These are phyloP conservation scores for Acrossocheilus fasciatus DNA, from an alignment of 2,797 vertebrate genomes.

Conservation along the genomic window DNA sequence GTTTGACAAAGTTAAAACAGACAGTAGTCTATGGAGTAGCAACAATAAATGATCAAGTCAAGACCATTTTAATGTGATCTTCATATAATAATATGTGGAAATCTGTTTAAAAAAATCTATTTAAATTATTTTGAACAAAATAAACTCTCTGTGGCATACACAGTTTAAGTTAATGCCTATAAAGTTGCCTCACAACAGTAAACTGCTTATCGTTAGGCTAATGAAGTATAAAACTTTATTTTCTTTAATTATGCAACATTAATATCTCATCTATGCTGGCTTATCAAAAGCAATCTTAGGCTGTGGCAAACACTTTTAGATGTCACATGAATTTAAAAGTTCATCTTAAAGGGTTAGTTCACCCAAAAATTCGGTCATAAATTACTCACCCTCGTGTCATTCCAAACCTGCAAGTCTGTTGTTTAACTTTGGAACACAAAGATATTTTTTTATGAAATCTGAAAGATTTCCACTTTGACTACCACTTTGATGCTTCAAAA, in stretches of 20 bases:
- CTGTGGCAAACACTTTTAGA: not conserved
- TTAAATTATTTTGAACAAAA: not conserved
- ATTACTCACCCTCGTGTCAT: no score
- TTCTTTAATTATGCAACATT: not conserved
- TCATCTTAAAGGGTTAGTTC: not conserved
- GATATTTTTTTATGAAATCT: no score
- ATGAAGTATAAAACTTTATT: not conserved
- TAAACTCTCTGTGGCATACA: not conserved
- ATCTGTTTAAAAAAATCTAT: not conserved
- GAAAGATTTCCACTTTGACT: no score
- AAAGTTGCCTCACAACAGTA: not conserved
- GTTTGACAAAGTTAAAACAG: not conserved
- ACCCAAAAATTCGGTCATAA: no score
- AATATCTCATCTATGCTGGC: not conserved
- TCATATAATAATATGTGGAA: no score
- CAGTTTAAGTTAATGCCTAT: not conserved
- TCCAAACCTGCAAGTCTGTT: no score
- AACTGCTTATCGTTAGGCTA: not conserved
- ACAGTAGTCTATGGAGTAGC: not conserved
- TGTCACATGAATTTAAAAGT: not conserved
- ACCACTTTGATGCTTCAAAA: no score
- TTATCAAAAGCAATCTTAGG: not conserved
- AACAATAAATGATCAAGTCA: not conserved
- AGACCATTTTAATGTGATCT: no score
- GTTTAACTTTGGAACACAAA: no score